These are phyloP conservation scores for Melanaphis sacchari DNA, from an alignment of 1,140 invertebrate species.

Conservation along the genomic window DNA sequence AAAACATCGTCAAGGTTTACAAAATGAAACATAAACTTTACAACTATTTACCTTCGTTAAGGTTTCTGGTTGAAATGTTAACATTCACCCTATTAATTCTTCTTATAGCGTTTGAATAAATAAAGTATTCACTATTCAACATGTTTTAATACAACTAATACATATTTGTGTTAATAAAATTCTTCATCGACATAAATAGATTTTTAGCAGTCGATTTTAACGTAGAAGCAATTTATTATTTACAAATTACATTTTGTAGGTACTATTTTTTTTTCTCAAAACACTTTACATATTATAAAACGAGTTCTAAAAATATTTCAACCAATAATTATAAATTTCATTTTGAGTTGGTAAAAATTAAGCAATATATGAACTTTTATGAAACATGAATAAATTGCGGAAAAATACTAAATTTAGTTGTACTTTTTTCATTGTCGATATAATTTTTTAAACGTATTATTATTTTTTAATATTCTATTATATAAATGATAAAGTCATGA, in stretches of 20 bases:
- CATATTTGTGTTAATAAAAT: not conserved
- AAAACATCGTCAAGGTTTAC: not conserved
- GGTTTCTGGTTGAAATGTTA: not conserved
- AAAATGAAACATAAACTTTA: conserved; percentile 16
- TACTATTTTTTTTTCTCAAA: not conserved
- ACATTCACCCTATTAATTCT: conserved; percentile 6
- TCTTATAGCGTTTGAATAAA: not conserved
- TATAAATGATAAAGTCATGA: not conserved
- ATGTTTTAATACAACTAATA: not conserved
- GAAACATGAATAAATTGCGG: not conserved
- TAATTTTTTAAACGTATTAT: not conserved
- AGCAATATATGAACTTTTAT: not conserved
- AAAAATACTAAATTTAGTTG: not conserved
- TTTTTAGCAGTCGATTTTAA: not conserved
- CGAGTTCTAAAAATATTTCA: not conserved
- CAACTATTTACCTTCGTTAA: conserved; percentile 45
- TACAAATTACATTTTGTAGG: not conserved
- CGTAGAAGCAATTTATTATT: not conserved
- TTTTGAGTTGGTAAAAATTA: not conserved
- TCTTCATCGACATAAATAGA: not conserved
- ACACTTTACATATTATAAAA: not conserved
- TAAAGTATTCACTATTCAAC: not conserved
- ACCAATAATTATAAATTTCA: not conserved
- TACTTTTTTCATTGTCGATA: not conserved
- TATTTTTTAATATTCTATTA: not conserved